These are phyloP conservation scores for Scaptomyza pallida DNA, from an alignment of 1,140 invertebrate species.

Conservation along the genomic window DNA sequence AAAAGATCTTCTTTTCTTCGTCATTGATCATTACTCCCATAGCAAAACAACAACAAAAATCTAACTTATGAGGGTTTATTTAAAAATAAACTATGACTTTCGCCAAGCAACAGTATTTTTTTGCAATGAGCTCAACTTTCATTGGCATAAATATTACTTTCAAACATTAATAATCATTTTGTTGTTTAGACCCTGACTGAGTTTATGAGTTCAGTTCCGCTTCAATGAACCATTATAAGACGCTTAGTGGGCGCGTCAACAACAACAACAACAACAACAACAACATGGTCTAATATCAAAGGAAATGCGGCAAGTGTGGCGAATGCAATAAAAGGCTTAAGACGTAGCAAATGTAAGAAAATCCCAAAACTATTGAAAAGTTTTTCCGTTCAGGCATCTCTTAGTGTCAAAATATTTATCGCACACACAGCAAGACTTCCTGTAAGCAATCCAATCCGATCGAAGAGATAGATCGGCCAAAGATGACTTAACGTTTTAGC, in stretches of 20 bases:
- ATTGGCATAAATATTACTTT: conserved; percentile 21
- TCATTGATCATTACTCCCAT: too few relatives aligned
- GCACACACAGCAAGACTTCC: conserved; percentile 75
- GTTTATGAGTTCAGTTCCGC: conserved; percentile 46
- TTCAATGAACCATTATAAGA: conserved; percentile 43
- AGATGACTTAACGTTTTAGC: conserved; percentile 76
- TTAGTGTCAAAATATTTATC: conserved; percentile 83
- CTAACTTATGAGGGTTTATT: background rate
- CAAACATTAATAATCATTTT: conserved; percentile 43
- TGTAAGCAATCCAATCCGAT: conserved; percentile 31
- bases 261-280: conserved; percentile 13
- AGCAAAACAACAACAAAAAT: background rate
- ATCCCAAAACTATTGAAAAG: conserved; percentile 11
- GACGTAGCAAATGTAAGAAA: conserved; percentile 42
- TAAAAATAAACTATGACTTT: conserved; percentile 2
- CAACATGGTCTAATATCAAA: conserved; percentile 16
- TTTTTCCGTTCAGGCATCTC: conserved; percentile 2
- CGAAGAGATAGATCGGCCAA: conserved; percentile 23
- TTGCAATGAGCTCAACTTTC: conserved; percentile 36
- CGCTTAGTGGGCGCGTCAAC: conserved; percentile 56
- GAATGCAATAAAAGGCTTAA: conserved; percentile 69
- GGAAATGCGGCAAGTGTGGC: conserved; percentile 60
- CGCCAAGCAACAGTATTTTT: conserved; percentile 42
- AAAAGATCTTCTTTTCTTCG: too few relatives aligned
- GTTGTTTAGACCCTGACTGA: conserved; percentile 4